Percentiles rank a stretch among this genome's conserved stretches.
Conservation (phyloP, 2,888 invertebrate species). For the Criorhina ranunculi region DNA sequence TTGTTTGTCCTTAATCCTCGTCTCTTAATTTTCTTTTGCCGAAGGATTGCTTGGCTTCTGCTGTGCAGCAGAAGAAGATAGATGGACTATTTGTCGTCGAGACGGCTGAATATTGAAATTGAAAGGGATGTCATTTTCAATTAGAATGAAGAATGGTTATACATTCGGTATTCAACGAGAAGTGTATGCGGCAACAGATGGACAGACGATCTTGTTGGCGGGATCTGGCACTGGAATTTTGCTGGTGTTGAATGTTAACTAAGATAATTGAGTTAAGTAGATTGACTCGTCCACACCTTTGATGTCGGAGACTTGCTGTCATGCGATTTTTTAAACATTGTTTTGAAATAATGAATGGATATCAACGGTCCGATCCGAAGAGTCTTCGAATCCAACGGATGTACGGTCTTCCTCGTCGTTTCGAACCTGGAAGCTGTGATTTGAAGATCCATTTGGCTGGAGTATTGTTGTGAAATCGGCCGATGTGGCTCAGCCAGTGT, state of each 20-base stretch:
- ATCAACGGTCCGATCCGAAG: no score
- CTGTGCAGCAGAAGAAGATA: conserved; percentile 44
- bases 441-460: no score
- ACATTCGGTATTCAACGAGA: conserved; percentile 2
- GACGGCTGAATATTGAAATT: conserved; percentile 64
- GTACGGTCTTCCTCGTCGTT: no score
- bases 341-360: no score
- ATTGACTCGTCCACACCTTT: no score
- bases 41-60: conserved; percentile 46
- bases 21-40: conserved; percentile 56
- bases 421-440: no score
- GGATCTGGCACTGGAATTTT: conserved; percentile 15
- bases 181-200: background rate
- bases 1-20: conserved; percentile 72
- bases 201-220: conserved; percentile 16
- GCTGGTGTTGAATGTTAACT: background rate
- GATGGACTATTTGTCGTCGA: conserved; percentile 73
- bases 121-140: conserved; percentile 56
- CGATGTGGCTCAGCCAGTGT: no score
- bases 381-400: no score
- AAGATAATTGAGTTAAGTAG: no score
- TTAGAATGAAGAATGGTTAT: conserved; percentile 43
- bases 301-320: no score
- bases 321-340: no score
- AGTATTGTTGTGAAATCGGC: no score